Conservation (phyloP, 1,140 invertebrate species). For the Lutraria rhynchaena region DNA sequence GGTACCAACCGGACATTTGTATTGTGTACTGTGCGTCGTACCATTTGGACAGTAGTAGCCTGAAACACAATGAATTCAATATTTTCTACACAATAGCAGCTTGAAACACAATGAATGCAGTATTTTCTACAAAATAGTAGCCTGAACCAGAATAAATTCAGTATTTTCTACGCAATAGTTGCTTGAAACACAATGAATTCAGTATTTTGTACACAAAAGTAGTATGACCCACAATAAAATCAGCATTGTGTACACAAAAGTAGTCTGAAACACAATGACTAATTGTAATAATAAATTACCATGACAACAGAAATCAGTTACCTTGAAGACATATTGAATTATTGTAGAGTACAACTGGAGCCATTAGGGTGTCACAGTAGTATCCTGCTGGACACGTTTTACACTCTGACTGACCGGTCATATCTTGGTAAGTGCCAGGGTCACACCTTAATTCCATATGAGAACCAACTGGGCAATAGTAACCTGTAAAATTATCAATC, state of each 20-base stretch:
- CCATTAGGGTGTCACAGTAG: slow-evolving; percentile 77
- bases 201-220: not conserved
- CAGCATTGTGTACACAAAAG: not conserved
- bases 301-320: slow-evolving; percentile 46
- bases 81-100: too few species aligned
- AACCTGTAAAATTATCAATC: slow-evolving; percentile 73
- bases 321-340: slow-evolving; percentile 74
- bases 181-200: too few species aligned
- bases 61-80: too few species aligned
- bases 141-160: too few species aligned
- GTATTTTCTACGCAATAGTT: too few species aligned
- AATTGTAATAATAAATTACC: not conserved
- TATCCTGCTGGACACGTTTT: slow-evolving; percentile 76
- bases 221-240: not conserved
- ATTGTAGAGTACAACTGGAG: slow-evolving; percentile 77
- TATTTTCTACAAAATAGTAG: too few species aligned
- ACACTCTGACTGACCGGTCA: slow-evolving; percentile 73
- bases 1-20: slow-evolving; percentile 75
- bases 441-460: slow-evolving; percentile 71
- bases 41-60: slow-evolving; percentile 79
- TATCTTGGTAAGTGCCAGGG: slow-evolving; percentile 77
- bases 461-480: slow-evolving; percentile 76
- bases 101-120: too few species aligned
- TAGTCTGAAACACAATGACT: not conserved
- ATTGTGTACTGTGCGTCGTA: slow-evolving; percentile 73